Percentiles rank a stretch among this genome's conserved stretches.
phyloP scores from a whole-genome alignment of 2,888 invertebrate genomes.

The Chrysina gloriosa region DNA sequence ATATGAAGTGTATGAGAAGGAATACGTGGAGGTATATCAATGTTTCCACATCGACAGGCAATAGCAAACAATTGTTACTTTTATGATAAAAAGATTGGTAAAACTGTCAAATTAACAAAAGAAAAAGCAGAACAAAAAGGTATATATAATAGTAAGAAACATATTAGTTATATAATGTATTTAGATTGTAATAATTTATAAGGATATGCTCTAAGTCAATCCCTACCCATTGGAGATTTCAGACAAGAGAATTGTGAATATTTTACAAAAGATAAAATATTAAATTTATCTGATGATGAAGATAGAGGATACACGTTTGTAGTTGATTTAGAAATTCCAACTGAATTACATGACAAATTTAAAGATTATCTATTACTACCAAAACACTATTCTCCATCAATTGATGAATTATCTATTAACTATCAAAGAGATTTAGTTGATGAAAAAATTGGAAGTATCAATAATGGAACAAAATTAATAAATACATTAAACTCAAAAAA shows the following conservation, averaged over 20 bases:
- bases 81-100: slow-evolving; percentile 24
- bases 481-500: slow-evolving; percentile 24
- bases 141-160: slow-evolving; percentile 25
- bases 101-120: slow-evolving; percentile 27
- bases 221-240: slow-evolving; percentile 15
- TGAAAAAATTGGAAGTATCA: background rate
- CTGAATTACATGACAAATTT: slow-evolving; percentile 23
- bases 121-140: slow-evolving; percentile 26
- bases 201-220: slow-evolving; percentile 22
- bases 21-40: slow-evolving; percentile 8
- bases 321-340: slow-evolving; percentile 37
- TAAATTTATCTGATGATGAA: slow-evolving; percentile 17
- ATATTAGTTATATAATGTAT: slow-evolving; percentile 28
- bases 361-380: slow-evolving; percentile 23
- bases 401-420: background rate
- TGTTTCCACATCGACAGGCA: slow-evolving; percentile 18
- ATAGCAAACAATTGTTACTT: slow-evolving; percentile 33
- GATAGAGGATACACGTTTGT: slow-evolving; percentile 28
- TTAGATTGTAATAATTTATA: slow-evolving; percentile 32
- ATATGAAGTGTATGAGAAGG: slow-evolving; percentile 19
- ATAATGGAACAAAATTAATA: slow-evolving; percentile 10
- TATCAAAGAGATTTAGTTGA: background rate
- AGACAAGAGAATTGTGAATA: slow-evolving; percentile 9
- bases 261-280: slow-evolving; percentile 28
- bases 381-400: slow-evolving; percentile 3